Evolutionary conservation across 2,113 vertebrate species (phyloP).

Genomic region (Pagrus major): DNA sequence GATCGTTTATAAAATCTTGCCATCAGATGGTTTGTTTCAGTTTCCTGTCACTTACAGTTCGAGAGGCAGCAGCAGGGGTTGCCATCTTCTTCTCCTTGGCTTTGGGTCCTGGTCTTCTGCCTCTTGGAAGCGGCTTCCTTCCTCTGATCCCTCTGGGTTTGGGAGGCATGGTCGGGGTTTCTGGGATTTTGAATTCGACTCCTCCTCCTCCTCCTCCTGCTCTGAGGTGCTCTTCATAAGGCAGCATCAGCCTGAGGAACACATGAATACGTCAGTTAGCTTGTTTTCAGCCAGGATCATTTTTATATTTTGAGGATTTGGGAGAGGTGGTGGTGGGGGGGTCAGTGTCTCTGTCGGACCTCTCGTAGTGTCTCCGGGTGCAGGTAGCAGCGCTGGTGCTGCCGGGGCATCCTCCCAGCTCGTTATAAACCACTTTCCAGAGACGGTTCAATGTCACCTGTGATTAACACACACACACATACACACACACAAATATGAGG

Average conservation of each 20-base stretch:
- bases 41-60: slow-evolving; percentile 7
- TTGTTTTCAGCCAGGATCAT: too few species aligned
- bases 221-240: slow-evolving; percentile 82
- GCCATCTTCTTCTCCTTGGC: slow-evolving; percentile 59
- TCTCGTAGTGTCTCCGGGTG: slow-evolving; percentile 88
- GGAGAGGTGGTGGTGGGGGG: too few species aligned
- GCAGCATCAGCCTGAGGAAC: slow-evolving; percentile 79
- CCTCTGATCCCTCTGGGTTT: slow-evolving; percentile 65
- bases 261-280: slow-evolving; percentile 8
- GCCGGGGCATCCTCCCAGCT: slow-evolving; percentile 86
- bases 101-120: slow-evolving; percentile 67
- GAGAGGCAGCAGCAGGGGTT: not conserved
- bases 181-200: slow-evolving; percentile 72
- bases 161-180: slow-evolving; percentile 25
- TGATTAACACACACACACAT: slow-evolving; percentile 2
- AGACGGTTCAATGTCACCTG: slow-evolving; percentile 84
- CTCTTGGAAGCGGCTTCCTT: slow-evolving; percentile 63
- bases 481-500: not conserved
- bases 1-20: too few species aligned
- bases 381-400: slow-evolving; percentile 89
- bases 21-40: not conserved
- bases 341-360: slow-evolving; percentile 55
- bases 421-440: slow-evolving; percentile 88
- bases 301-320: not conserved
- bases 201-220: slow-evolving; percentile 73